Conservation (phyloP, 2,888 invertebrate species). For the Leptopilina myrica region DNA sequence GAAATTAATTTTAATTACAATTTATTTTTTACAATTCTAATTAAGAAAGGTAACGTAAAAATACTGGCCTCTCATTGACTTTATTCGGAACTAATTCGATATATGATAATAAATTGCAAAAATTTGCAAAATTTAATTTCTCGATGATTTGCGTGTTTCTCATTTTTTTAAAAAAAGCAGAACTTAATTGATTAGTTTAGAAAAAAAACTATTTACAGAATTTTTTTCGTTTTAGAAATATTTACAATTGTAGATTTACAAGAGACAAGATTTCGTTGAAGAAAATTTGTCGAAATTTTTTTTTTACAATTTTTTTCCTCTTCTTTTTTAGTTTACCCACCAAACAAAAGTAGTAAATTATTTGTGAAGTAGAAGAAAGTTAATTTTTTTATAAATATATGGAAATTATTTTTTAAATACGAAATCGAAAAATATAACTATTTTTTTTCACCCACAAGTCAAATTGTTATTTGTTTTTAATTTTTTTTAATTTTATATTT, state of each 20-base stretch:
- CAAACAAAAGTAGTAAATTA: too few species aligned
- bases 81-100: constrained; percentile 44
- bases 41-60: constrained; percentile 49
- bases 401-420: neutral
- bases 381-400: too few species aligned
- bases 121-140: neutral
- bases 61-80: constrained; percentile 68
- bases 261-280: too few species aligned
- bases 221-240: too few species aligned
- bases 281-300: too few species aligned
- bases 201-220: neutral
- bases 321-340: too few species aligned
- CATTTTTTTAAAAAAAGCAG: neutral
- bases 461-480: too few species aligned
- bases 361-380: too few species aligned
- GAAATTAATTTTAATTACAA: constrained; percentile 41
- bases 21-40: neutral
- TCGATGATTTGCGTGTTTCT: constrained; percentile 7
- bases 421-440: neutral
- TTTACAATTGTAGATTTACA: neutral
- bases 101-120: constrained; percentile 41
- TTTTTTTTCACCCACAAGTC: too few species aligned
- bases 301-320: too few species aligned
- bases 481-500: neutral
- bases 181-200: neutral